phyloP scores from a whole-genome alignment of 1,140 invertebrate species.

The Micrasema longulum region DNA sequence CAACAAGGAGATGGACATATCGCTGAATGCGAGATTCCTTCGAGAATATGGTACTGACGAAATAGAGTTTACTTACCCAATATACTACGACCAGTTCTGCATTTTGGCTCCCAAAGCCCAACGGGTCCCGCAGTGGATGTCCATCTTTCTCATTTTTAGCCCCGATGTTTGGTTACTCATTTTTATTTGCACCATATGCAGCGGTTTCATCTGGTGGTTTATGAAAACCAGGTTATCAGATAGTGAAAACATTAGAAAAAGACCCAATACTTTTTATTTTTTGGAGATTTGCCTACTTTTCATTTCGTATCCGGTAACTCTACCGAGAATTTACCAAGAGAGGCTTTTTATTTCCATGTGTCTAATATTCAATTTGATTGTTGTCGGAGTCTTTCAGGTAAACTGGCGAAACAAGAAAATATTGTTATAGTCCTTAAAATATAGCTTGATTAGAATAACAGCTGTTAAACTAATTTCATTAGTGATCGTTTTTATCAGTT shows the following conservation, averaged over 20 bases:
- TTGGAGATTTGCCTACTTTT: constrained; percentile 42
- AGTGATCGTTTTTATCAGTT: no score
- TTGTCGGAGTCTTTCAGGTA: constrained; percentile 56
- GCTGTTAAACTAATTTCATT: no score
- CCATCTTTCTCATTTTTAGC: constrained; percentile 58
- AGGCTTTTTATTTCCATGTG: constrained; percentile 57
- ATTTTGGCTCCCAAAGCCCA: constrained; percentile 61
- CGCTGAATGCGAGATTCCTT: constrained; percentile 61
- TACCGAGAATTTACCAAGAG: constrained; percentile 41
- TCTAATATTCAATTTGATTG: constrained; percentile 58
- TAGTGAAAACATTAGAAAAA: background rate
- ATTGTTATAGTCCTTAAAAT: no score
- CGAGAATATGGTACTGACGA: constrained; percentile 56
- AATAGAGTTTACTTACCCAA: constrained; percentile 58
- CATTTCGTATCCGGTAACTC: constrained; percentile 39
- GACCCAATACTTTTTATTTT: constrained; percentile 22
- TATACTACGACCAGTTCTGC: constrained; percentile 61
- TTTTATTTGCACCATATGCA: constrained; percentile 49
- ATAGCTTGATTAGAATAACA: no score
- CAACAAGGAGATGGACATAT: constrained; percentile 57
- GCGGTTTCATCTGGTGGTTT: constrained; percentile 55
- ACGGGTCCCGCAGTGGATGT: constrained; percentile 61
- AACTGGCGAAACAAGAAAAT: no score
- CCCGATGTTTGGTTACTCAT: constrained; percentile 57
- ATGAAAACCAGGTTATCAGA: constrained; percentile 44